A percentile compares a stretch with the other conserved stretches of the same genome.
phyloP scores from a whole-genome alignment of 2,888 invertebrate species.

The Ectobius pallidus region DNA sequence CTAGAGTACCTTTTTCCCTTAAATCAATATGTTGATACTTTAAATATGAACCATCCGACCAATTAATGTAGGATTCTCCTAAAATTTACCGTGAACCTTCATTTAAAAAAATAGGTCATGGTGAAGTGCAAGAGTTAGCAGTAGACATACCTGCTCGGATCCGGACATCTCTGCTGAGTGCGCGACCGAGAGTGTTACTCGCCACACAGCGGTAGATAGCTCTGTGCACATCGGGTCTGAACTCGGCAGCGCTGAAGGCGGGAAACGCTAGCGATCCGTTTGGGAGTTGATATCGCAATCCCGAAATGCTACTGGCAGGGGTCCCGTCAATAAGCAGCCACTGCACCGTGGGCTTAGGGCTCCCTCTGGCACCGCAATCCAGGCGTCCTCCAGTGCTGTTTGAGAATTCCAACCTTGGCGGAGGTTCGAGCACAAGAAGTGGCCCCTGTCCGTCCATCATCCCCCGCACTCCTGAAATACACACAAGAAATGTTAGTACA shows the following conservation, averaged over 20 bases:
- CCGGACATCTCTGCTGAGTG: constrained; percentile 43
- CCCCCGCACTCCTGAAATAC: constrained; percentile 52
- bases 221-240: constrained; percentile 49
- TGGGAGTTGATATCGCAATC: constrained; percentile 46
- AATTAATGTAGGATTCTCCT: too few species aligned
- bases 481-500: background rate
- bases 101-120: too few species aligned
- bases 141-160: constrained; percentile 45
- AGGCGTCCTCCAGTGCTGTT: constrained; percentile 40
- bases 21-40: too few species aligned
- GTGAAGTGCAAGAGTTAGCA: too few species aligned
- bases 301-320: constrained; percentile 45
- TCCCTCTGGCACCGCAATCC: constrained; percentile 40
- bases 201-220: constrained; percentile 47
- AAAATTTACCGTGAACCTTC: too few species aligned
- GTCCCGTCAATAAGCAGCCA: constrained; percentile 46
- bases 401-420: constrained; percentile 37
- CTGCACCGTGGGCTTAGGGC: constrained; percentile 40
- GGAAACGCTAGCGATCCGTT: constrained; percentile 49
- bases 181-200: constrained; percentile 41
- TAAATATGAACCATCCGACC: too few species aligned
- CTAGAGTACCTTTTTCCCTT: too few species aligned
- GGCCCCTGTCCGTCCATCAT: constrained; percentile 52
- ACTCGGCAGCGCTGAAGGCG: constrained; percentile 48
- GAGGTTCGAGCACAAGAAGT: constrained; percentile 39